Conservation (phyloP, 92 coral and sea anemone species). For the Paragorgia papillata region DNA sequence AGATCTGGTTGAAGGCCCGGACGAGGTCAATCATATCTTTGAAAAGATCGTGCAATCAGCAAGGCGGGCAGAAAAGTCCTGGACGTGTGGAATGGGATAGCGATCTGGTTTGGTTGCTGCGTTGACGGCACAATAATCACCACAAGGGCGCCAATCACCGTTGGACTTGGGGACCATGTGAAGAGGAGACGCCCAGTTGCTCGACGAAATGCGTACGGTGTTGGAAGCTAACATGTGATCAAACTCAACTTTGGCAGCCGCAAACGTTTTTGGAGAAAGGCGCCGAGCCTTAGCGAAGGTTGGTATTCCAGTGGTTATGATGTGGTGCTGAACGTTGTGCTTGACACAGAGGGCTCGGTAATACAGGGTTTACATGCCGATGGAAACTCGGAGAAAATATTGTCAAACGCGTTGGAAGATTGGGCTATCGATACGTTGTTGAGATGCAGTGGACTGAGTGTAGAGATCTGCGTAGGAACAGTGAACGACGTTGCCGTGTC, state of each 20-base stretch:
- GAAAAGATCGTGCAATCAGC: too few species aligned
- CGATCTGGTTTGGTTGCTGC: too few species aligned
- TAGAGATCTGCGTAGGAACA: not conserved
- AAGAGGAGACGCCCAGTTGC: too few species aligned
- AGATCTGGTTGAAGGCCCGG: too few species aligned
- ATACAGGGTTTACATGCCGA: not conserved
- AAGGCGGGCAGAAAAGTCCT: too few species aligned
- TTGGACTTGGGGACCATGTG: too few species aligned
- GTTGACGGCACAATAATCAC: too few species aligned
- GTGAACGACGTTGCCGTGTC: not conserved
- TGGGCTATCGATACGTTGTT: not conserved
- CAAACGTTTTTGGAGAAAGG: constrained; percentile 6
- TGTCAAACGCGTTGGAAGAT: not conserved
- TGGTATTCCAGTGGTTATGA: constrained; percentile 4
- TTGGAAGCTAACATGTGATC: not conserved
- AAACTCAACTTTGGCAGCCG: constrained; percentile 4
- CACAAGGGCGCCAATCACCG: too few species aligned
- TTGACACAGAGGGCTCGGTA: not conserved
- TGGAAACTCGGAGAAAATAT: constrained; percentile 3
- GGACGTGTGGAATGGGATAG: too few species aligned
- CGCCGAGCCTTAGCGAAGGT: too few species aligned
- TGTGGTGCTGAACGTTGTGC: constrained; percentile 24
- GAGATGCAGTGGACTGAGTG: not conserved
- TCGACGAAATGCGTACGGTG: not conserved
- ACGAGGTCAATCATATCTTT: too few species aligned